Evolutionary conservation across 2,888 invertebrate species (phyloP).

Genomic region (Lycaena phlaeas): DNA sequence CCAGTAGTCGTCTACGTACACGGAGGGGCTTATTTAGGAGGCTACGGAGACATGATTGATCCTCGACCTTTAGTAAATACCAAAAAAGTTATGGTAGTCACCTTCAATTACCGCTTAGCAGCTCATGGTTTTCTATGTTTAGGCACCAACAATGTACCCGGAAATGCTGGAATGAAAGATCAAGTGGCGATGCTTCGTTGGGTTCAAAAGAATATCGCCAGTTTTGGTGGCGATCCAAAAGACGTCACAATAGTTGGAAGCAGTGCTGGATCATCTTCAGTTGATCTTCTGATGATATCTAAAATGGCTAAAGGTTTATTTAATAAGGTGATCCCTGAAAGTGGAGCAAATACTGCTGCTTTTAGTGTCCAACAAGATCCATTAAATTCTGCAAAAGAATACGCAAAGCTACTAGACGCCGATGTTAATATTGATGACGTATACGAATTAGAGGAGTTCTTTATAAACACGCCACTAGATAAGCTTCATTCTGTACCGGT

Average conservation of each 20-base stretch:
- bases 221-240: conserved; percentile 38
- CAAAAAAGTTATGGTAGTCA: conserved; percentile 30
- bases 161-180: conserved; percentile 47
- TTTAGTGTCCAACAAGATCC: conserved; percentile 26
- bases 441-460: conserved; percentile 33
- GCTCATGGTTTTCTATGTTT: conserved; percentile 35
- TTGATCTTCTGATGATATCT: conserved; percentile 36
- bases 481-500: too few relatives aligned
- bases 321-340: conserved; percentile 29
- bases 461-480: conserved; percentile 14
- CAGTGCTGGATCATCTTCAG: conserved; percentile 37
- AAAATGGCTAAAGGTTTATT: conserved; percentile 31
- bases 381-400: conserved; percentile 22
- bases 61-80: conserved; percentile 23
- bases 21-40: conserved; percentile 46
- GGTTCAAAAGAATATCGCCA: conserved; percentile 32
- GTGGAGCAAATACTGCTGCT: conserved; percentile 22
- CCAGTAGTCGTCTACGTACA: conserved; percentile 51
- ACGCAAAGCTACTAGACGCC: conserved; percentile 25
- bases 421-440: conserved; percentile 28
- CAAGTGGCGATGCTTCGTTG: conserved; percentile 32
- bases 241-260: conserved; percentile 37
- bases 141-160: conserved; percentile 36
- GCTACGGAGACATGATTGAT: conserved; percentile 26
- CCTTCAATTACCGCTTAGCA: conserved; percentile 39